Evolutionary conservation across 2,888 invertebrate species (phyloP).

Genomic region (Aphrophora alni): DNA sequence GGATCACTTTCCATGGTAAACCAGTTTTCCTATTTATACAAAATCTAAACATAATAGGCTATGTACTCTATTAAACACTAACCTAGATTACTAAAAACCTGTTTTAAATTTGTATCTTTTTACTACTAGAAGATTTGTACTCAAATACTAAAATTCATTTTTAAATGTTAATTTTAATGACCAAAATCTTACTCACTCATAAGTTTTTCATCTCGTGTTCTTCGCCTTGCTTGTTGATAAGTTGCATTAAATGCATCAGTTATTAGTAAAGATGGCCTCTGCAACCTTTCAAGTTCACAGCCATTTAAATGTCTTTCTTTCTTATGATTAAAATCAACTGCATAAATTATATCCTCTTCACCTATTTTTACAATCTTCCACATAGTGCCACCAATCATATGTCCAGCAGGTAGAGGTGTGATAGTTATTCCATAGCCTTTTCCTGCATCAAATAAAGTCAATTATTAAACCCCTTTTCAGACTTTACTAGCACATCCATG

Average conservation of each 20-base stretch:
- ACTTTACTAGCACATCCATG: too few species aligned
- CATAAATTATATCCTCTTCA: conserved; percentile 98
- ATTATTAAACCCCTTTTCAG: too few species aligned
- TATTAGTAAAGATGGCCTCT: conserved; percentile 91
- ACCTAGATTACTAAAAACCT: too few species aligned
- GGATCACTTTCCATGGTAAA: too few species aligned
- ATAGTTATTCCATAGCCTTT: conserved; percentile 95
- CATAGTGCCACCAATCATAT: conserved; percentile 98
- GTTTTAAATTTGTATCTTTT: too few species aligned
- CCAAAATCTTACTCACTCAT: conserved; percentile 91
- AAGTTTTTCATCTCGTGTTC: conserved; percentile 93
- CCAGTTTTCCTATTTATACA: too few species aligned
- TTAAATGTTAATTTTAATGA: too few species aligned
- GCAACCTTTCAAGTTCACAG: conserved; percentile 88
- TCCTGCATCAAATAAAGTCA: conserved; percentile 67
- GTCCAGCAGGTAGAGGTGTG: conserved; percentile 95
- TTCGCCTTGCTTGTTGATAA: conserved; percentile 88
- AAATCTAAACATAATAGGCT: too few species aligned
- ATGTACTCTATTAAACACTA: too few species aligned
- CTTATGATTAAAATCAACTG: conserved; percentile 98
- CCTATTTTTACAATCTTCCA: conserved; percentile 99
- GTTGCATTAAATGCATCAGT: conserved; percentile 96
- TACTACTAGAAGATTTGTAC: too few species aligned
- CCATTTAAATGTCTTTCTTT: conserved; percentile 97
- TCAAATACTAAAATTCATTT: too few species aligned